These are phyloP conservation scores for Ameiurus melas DNA, from an alignment of 2,113 vertebrate species.

Conservation along the genomic window DNA sequence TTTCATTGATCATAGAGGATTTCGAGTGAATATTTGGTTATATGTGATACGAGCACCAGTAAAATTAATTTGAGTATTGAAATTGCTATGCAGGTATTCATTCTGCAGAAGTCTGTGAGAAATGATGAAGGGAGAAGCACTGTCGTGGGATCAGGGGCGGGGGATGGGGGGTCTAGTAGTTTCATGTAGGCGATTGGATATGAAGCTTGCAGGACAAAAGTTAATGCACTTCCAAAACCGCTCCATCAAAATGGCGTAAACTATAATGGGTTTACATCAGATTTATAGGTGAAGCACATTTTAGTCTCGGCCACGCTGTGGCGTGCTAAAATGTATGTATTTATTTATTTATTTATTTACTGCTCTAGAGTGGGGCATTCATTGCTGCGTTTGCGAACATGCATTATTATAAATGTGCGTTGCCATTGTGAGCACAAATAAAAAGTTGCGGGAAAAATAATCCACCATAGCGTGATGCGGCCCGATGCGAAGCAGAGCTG, in stretches of 20 bases:
- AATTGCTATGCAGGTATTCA: neutral
- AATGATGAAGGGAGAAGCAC: neutral
- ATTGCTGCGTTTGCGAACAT: neutral
- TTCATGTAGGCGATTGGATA: neutral
- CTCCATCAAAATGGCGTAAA: neutral
- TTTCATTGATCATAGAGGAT: neutral
- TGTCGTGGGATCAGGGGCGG: neutral
- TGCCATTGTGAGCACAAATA: neutral
- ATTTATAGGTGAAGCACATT: too few relatives aligned
- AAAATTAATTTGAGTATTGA: neutral
- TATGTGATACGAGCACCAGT: neutral
- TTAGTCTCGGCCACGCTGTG: neutral
- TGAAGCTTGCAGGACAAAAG: neutral
- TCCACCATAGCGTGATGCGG: too few relatives aligned
- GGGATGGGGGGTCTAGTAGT: too few relatives aligned
- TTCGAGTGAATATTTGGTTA: neutral
- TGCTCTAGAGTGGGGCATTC: neutral
- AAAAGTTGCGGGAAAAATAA: too few relatives aligned
- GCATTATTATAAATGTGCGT: neutral
- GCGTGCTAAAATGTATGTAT: too few relatives aligned
- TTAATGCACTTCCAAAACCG: neutral
- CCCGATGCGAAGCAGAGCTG: too few relatives aligned
- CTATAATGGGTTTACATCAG: neutral
- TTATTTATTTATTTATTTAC: too few relatives aligned
- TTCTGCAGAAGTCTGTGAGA: neutral